A percentile compares a stretch with the other conserved stretches of the same genome.
These are phyloP conservation scores for Entosphenus tridentatus DNA, from an alignment of 2,113 vertebrate genomes.

Conservation along the genomic window DNA sequence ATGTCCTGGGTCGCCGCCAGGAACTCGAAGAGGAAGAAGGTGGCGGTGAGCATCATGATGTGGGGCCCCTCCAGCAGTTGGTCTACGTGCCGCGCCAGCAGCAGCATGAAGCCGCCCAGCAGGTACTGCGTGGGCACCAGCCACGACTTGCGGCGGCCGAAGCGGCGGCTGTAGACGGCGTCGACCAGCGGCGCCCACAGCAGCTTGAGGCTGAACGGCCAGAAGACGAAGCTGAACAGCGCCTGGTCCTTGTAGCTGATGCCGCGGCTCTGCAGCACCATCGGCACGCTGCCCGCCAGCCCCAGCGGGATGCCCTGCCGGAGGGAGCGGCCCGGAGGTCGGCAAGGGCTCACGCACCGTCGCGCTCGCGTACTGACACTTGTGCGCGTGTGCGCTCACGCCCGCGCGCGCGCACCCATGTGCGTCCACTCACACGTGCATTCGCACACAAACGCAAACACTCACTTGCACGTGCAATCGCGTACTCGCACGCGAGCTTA, in stretches of 20 bases:
- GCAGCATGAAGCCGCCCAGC: slow-evolving; percentile 90
- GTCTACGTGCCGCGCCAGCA: slow-evolving; percentile 45
- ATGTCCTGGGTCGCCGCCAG: slow-evolving; percentile 96
- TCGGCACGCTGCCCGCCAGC: slow-evolving; percentile 72
- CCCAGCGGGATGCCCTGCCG: slow-evolving; percentile 72
- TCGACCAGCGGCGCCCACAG: slow-evolving; percentile 88
- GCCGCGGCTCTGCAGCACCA: slow-evolving; percentile 65
- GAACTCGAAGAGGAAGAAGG: slow-evolving; percentile 82
- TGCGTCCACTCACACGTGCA: background rate
- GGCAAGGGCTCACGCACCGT: too few relatives aligned
- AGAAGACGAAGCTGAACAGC: slow-evolving; percentile 91
- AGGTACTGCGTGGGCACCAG: slow-evolving; percentile 77
- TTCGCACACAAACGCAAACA: background rate
- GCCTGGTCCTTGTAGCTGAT: slow-evolving; percentile 89
- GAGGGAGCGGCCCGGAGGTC: too few relatives aligned
- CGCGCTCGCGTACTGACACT: too few relatives aligned
- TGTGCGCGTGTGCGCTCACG: background rate
- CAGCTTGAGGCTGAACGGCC: slow-evolving; percentile 91
- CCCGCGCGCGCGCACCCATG: background rate
- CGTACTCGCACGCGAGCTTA: background rate
- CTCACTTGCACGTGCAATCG: background rate
- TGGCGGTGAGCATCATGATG: slow-evolving; percentile 41
- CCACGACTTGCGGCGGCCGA: slow-evolving; percentile 90
- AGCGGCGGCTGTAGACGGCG: slow-evolving; percentile 48
- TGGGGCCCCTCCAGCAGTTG: slow-evolving; percentile 40